Evolutionary conservation across 2,113 vertebrate species (phyloP).

Genomic region (Rousettus leschenaultii): DNA sequence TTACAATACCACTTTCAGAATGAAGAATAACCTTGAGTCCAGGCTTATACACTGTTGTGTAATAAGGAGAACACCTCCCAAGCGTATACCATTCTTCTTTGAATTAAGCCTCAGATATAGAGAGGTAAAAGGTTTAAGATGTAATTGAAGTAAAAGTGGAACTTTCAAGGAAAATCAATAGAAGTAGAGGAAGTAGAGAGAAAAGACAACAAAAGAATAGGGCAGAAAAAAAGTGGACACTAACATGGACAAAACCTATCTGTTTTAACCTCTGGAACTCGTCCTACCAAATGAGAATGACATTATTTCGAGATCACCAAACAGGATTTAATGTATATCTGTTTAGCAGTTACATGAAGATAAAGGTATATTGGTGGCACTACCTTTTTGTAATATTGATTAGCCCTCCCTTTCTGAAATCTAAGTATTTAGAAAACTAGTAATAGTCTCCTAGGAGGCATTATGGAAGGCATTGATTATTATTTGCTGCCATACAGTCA

Average conservation of each 20-base stretch:
- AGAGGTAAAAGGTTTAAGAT: background rate
- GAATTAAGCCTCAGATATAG: background rate
- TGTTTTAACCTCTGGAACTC: background rate
- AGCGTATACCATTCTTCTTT: background rate
- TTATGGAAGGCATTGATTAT: conserved; percentile 53
- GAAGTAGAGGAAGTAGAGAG: background rate
- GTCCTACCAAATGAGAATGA: background rate
- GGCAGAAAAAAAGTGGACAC: background rate
- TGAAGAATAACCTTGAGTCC: background rate
- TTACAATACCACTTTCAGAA: background rate
- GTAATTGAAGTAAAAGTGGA: background rate
- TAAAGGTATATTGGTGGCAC: conserved; percentile 39
- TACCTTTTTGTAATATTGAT: conserved; percentile 48
- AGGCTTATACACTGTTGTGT: background rate
- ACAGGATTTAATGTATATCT: background rate
- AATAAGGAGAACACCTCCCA: background rate
- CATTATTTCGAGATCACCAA: conserved; percentile 41
- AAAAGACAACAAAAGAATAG: background rate
- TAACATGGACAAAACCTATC: background rate
- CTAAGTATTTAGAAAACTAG: conserved; percentile 41
- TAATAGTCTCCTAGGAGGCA: conserved; percentile 51
- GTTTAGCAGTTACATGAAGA: conserved; percentile 29
- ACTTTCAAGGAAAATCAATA: background rate
- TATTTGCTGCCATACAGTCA: conserved; percentile 41
- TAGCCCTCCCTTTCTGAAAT: conserved; percentile 11